These are phyloP conservation scores for Ernsta delagoae DNA, from an alignment of 2,888 invertebrate genomes.

Conservation along the genomic window DNA sequence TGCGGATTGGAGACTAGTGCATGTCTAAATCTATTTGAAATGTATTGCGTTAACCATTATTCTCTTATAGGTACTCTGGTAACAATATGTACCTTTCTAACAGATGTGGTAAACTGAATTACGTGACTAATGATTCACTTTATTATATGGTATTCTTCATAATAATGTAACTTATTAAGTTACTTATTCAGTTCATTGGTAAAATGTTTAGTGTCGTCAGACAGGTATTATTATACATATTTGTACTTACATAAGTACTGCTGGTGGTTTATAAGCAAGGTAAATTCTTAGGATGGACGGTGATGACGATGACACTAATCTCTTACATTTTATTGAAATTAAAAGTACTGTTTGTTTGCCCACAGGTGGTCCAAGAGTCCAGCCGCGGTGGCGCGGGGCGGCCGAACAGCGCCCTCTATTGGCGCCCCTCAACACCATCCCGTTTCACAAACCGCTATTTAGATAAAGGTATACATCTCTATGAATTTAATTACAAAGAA, in stretches of 20 bases:
- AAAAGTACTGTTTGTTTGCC: too few species aligned
- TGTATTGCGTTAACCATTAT: background rate
- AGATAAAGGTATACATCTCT: conserved; percentile 14
- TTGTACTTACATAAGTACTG: too few species aligned
- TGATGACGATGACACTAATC: too few species aligned
- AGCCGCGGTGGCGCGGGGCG: conserved; percentile 19
- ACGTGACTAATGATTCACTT: background rate
- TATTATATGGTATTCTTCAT: too few species aligned
- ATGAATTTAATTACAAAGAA: too few species aligned
- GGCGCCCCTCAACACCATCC: background rate
- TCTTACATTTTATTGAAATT: too few species aligned
- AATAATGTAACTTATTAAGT: too few species aligned
- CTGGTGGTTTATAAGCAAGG: too few species aligned
- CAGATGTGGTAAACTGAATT: background rate
- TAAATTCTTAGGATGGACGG: too few species aligned
- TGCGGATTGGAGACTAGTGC: background rate
- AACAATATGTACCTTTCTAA: background rate
- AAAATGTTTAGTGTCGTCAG: too few species aligned
- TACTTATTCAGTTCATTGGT: too few species aligned
- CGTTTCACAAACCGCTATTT: conserved; percentile 4
- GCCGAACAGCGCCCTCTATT: conserved; percentile 8
- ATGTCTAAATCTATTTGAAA: conserved; percentile 5
- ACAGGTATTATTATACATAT: too few species aligned
- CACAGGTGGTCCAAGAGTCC: background rate
- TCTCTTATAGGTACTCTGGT: background rate